phyloP scores from a whole-genome alignment of 1,140 invertebrate species.

The Linepithema humile region DNA sequence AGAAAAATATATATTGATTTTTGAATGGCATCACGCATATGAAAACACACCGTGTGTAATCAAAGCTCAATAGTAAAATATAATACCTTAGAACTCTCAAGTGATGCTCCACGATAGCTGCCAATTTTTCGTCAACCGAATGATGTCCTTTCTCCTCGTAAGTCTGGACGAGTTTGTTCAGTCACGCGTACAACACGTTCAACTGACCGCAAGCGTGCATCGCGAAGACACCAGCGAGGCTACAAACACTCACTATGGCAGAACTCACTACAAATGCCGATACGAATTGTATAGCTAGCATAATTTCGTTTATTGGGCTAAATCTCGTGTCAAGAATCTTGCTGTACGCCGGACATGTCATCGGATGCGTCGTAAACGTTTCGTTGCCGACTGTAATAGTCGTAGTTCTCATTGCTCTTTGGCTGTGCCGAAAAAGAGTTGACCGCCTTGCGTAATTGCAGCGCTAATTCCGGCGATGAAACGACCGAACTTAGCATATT shows the following conservation, averaged over 20 bases:
- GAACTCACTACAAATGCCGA: constrained; percentile 12
- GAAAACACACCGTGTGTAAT: neutral
- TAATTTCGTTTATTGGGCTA: constrained; percentile 62
- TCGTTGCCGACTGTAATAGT: constrained; percentile 48
- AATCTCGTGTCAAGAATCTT: constrained; percentile 54
- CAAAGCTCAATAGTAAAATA: neutral
- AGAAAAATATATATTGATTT: neutral
- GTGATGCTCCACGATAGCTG: constrained; percentile 61
- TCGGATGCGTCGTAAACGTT: constrained; percentile 35
- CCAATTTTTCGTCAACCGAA: neutral
- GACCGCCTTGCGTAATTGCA: constrained; percentile 36
- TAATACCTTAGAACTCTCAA: constrained; percentile 59
- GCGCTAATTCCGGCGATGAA: constrained; percentile 32
- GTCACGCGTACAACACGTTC: constrained; percentile 35
- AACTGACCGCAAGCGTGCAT: constrained; percentile 61
- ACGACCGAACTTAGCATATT: constrained; percentile 33
- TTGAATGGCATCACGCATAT: neutral
- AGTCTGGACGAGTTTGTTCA: constrained; percentile 39
- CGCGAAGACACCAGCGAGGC: constrained; percentile 57
- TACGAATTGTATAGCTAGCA: constrained; percentile 23
- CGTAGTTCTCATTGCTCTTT: constrained; percentile 8
- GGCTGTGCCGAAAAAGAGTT: neutral
- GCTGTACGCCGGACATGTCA: constrained; percentile 58
- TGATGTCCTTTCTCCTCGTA: neutral
- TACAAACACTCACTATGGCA: constrained; percentile 46